Evolutionary conservation across 2,888 invertebrate species (phyloP), one percentile per base, ranked within the genome.

Genomic region (Cephus runcator): DNA sequence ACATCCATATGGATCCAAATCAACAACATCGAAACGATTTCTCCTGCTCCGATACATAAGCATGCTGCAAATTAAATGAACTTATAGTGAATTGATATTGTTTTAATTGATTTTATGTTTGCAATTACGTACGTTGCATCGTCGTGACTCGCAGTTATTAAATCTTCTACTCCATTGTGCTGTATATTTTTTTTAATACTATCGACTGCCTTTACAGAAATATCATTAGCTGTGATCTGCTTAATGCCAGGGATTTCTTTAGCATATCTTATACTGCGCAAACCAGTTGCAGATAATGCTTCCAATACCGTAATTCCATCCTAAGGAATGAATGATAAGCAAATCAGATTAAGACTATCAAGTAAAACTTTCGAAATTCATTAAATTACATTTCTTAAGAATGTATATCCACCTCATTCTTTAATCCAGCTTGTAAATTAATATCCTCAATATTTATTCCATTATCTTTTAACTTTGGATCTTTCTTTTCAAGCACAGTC

Each of bases 1-100:
- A 86, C 98, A 97, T 2, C 99, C 99, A 84, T 99, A 99, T 0
- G 99, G 99, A 92, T 99, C 99, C 79, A 99, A 92, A 91, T 99
- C 99, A 76, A 99, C 95, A 0, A 95, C 97, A 87, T 98, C 95
- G 90, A 98, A 99, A 69, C 95, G 94, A 34, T 93, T 92, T 33
- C 93, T 92, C 76, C 95, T 94, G 86, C 96, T 95, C 84, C 95
- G 93, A 87, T 97, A 96, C 98, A 98, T 98, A 2, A 97, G 88
- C 92, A 96, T 94, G 84, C 97, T 98, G 91, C 23, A 30, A 31
- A 15, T 23, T 36, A 33, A 56, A 33, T 23, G 23, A n/a, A 73
- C 33, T 69, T 31, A 15, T 40, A 12, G 36, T 30, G 31, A 56
- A 74, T 73, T 12, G 40, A n/a, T 23, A 56, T 40, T 0, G 9